Conservation (phyloP, 2,888 invertebrate species). For the Uropetala carovei region DNA sequence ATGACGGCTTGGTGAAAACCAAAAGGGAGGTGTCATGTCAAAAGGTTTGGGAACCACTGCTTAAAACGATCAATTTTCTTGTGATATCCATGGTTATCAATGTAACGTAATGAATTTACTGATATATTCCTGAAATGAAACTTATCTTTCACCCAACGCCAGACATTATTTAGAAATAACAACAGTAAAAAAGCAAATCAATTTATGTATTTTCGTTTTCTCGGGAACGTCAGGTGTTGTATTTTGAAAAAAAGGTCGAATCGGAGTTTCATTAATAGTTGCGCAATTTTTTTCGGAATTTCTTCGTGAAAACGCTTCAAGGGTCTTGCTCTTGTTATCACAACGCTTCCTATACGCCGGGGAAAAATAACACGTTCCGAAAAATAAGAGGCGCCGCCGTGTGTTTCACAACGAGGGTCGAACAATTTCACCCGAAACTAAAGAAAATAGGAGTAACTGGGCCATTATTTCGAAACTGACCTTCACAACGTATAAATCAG, state of each 20-base stretch:
- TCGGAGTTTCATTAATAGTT: not conserved
- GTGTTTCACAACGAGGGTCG: not conserved
- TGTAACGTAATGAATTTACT: no score
- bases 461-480: conserved; percentile 3
- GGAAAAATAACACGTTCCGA: not conserved
- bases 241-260: not conserved
- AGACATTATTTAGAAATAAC: no score
- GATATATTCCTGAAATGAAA: no score
- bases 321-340: not conserved
- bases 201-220: not conserved
- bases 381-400: not conserved
- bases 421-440: not conserved
- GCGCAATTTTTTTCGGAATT: not conserved
- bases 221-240: not conserved
- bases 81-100: no score
- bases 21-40: no score
- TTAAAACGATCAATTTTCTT: no score
- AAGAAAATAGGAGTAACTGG: not conserved
- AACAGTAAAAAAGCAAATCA: no score
- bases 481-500: conserved; percentile 18
- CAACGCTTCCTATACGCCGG: not conserved
- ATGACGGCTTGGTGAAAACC: no score
- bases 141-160: no score
- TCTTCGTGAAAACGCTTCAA: not conserved
- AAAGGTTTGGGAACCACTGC: no score